These are phyloP conservation scores for Mythimna albipuncta DNA, from an alignment of 2,888 invertebrate genomes.

Conservation along the genomic window DNA sequence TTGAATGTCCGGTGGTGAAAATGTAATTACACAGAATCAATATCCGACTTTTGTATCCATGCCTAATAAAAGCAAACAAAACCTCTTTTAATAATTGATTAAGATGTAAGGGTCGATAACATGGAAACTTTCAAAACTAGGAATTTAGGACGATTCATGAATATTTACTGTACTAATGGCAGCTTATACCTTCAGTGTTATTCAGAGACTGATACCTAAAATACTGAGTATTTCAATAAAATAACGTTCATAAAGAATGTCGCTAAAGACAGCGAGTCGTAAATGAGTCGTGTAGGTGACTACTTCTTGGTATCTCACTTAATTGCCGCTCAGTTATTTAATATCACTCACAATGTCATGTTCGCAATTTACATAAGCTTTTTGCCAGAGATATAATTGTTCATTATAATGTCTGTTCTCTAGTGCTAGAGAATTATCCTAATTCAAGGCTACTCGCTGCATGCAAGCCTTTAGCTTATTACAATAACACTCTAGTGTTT, in stretches of 20 bases:
- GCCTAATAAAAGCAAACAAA: constrained; percentile 15
- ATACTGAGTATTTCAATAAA: constrained; percentile 19
- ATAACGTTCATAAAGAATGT: constrained; percentile 36
- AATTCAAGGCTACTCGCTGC: constrained; percentile 78
- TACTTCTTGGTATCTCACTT: constrained; percentile 65
- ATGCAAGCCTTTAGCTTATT: constrained; percentile 67
- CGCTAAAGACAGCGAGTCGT: constrained; percentile 36
- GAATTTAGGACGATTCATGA: constrained; percentile 15
- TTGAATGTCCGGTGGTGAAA: not conserved
- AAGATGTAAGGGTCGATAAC: constrained; percentile 19
- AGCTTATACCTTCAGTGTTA: constrained; percentile 2
- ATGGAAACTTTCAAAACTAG: constrained; percentile 30
- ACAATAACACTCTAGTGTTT: constrained; percentile 53
- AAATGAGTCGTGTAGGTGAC: constrained; percentile 49
- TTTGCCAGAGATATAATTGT: constrained; percentile 79
- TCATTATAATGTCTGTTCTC: constrained; percentile 76
- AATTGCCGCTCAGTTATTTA: constrained; percentile 76
- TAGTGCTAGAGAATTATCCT: constrained; percentile 78
- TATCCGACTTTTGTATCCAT: not conserved
- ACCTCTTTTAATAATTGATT: constrained; percentile 31
- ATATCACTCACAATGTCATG: constrained; percentile 76
- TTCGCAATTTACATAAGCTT: constrained; percentile 80
- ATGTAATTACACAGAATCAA: constrained; percentile 8
- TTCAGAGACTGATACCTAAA: constrained; percentile 8
- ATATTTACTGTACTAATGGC: constrained; percentile 25